Percentiles rank a stretch among this genome's conserved stretches.
These are phyloP conservation scores for Xenopus tropicalis DNA, from an alignment of 2,113 vertebrate species.

Conservation along the genomic window DNA sequence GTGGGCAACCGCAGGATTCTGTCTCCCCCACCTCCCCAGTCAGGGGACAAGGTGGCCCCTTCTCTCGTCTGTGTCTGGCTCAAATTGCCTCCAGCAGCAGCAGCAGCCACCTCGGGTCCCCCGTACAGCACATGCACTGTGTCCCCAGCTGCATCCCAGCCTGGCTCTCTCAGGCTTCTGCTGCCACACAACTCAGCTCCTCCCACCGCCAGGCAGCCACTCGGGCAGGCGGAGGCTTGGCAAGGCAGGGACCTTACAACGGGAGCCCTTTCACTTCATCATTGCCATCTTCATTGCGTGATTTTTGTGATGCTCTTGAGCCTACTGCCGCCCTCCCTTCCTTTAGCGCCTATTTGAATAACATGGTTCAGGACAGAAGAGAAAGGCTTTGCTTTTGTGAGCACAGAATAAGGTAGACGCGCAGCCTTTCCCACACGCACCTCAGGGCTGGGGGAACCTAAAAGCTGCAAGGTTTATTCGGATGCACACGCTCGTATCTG, in stretches of 20 bases:
- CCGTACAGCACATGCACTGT: conserved; percentile 47
- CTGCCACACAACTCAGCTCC: conserved; percentile 50
- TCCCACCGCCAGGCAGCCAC: conserved; percentile 55
- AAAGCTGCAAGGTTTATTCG: too few relatives aligned
- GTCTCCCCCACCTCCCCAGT: not conserved
- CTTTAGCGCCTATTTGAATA: too few relatives aligned
- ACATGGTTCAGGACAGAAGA: too few relatives aligned
- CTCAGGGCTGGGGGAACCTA: too few relatives aligned
- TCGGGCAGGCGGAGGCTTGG: conserved; percentile 35
- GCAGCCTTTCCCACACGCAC: too few relatives aligned
- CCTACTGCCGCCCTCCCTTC: too few relatives aligned
- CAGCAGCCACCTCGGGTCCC: conserved; percentile 45
- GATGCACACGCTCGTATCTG: too few relatives aligned
- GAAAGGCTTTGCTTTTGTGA: too few relatives aligned
- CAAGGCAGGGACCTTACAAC: not conserved
- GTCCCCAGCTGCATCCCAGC: conserved; percentile 49
- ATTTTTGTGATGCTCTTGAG: too few relatives aligned
- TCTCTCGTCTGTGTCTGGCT: conserved; percentile 21
- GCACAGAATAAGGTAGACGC: too few relatives aligned
- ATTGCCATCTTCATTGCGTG: too few relatives aligned
- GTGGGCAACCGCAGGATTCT: conserved; percentile 45
- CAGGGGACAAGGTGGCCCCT: conserved; percentile 30
- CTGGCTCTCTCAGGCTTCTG: conserved; percentile 48
- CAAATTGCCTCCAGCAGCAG: conserved; percentile 41
- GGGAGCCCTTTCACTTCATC: not conserved